phyloP scores from a whole-genome alignment of 2,113 vertebrate genomes.

The Arizona elegans region DNA sequence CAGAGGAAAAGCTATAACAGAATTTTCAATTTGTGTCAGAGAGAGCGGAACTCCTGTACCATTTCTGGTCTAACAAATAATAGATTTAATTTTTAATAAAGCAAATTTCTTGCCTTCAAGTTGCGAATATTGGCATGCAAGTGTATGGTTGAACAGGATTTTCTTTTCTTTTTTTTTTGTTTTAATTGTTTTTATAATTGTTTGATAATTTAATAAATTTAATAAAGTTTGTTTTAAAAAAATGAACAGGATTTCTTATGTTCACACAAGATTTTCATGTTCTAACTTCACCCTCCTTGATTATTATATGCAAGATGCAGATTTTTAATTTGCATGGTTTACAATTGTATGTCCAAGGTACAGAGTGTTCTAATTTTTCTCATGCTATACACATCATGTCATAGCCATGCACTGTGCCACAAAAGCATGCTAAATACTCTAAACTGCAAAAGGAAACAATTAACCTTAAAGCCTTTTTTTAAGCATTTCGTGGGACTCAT shows the following conservation, averaged over 20 bases:
- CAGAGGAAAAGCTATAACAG: background rate
- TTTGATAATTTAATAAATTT: too few relatives aligned
- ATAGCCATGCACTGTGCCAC: background rate
- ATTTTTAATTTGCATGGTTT: background rate
- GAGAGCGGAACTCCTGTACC: background rate
- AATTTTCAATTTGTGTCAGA: background rate
- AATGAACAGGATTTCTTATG: background rate
- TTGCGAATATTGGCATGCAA: background rate
- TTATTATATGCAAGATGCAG: background rate
- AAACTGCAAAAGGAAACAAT: conserved; percentile 6
- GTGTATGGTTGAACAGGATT: background rate
- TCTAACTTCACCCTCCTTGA: background rate
- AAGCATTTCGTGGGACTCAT: background rate
- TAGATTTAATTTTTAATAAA: background rate
- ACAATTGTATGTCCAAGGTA: background rate
- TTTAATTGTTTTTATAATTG: too few relatives aligned
- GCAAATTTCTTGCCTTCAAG: background rate
- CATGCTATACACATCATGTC: background rate
- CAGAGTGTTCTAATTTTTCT: background rate
- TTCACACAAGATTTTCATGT: background rate
- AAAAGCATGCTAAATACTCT: background rate
- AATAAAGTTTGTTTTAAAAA: too few relatives aligned
- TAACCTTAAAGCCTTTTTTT: background rate
- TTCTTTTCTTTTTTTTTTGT: too few relatives aligned
- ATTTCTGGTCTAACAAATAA: background rate